Evolutionary conservation across 2,113 vertebrate genomes (phyloP).

Genomic region (Desmodus rotundus): DNA sequence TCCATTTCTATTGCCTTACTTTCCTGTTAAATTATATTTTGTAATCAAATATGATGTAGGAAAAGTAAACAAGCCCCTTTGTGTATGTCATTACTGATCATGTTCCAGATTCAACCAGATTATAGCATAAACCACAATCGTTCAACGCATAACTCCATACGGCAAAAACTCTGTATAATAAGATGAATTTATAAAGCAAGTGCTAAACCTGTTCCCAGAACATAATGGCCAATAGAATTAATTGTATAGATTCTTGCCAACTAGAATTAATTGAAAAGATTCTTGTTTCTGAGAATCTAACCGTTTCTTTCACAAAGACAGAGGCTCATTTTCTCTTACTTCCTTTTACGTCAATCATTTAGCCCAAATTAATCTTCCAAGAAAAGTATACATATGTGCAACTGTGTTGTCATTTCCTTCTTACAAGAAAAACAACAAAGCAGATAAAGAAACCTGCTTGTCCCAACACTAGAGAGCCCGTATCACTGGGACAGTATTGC

Average conservation of each 20-base stretch:
- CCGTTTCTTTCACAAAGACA: slow-evolving; percentile 30
- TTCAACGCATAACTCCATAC: neutral
- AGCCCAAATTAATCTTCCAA: slow-evolving; percentile 33
- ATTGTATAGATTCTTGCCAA: neutral
- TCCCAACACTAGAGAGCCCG: neutral
- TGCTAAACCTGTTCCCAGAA: neutral
- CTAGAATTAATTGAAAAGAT: neutral
- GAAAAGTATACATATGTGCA: slow-evolving; percentile 18
- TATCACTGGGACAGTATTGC: rapidly evolving
- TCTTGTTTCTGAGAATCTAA: slow-evolving; percentile 40
- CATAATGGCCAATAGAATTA: neutral
- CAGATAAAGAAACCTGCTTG: slow-evolving; percentile 2
- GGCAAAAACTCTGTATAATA: neutral
- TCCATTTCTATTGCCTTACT: neutral
- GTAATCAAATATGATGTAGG: neutral
- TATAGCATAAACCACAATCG: neutral
- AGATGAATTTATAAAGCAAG: neutral
- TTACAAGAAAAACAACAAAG: neutral
- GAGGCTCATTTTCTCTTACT: slow-evolving; percentile 38
- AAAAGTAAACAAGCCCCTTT: neutral
- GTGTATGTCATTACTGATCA: neutral
- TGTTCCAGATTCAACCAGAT: neutral
- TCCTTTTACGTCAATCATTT: slow-evolving; percentile 5
- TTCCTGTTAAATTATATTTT: slow-evolving; percentile 7
- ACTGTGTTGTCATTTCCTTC: slow-evolving; percentile 30